Conservation (phyloP, 2,888 invertebrate genomes). For the Cephus runcator region DNA sequence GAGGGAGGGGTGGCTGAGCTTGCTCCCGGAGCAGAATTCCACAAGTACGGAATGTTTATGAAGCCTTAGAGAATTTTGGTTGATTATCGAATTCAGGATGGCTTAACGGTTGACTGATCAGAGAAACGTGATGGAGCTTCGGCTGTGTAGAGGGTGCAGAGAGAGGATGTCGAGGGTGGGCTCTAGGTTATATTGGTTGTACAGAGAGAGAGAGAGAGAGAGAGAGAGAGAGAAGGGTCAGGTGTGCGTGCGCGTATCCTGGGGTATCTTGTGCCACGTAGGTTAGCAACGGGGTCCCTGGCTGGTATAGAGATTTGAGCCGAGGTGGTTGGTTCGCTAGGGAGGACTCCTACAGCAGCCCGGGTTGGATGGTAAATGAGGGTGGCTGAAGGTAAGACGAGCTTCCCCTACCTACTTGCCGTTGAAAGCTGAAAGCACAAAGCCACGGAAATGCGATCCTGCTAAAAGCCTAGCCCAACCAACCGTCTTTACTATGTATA, state of each 20-base stretch:
- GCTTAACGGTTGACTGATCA: not conserved
- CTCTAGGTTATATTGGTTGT: no score
- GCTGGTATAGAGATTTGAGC: conserved; percentile 15
- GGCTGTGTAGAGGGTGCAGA: not conserved
- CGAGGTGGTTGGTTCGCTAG: conserved; percentile 7
- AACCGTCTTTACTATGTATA: conserved; percentile 28
- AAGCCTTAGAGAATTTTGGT: not conserved
- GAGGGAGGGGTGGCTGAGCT: no score
- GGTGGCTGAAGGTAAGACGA: conserved; percentile 17
- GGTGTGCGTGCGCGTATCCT: not conserved
- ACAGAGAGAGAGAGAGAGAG: no score
- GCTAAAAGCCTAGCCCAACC: conserved; percentile 37
- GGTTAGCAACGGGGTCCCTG: not conserved
- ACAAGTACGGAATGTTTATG: not conserved
- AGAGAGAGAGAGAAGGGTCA: not conserved
- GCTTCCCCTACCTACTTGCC: conserved; percentile 7
- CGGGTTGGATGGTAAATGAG: conserved; percentile 10
- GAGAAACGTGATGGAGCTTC: not conserved
- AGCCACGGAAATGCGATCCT: conserved; percentile 41
- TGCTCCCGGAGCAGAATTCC: not conserved
- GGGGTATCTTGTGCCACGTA: not conserved
- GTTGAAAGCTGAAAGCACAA: conserved; percentile 38
- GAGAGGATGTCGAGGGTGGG: no score
- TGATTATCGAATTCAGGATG: not conserved
- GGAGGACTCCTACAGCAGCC: not conserved